These are phyloP conservation scores for Cyclargus thomasi DNA, from an alignment of 1,140 invertebrate species.

Conservation along the genomic window DNA sequence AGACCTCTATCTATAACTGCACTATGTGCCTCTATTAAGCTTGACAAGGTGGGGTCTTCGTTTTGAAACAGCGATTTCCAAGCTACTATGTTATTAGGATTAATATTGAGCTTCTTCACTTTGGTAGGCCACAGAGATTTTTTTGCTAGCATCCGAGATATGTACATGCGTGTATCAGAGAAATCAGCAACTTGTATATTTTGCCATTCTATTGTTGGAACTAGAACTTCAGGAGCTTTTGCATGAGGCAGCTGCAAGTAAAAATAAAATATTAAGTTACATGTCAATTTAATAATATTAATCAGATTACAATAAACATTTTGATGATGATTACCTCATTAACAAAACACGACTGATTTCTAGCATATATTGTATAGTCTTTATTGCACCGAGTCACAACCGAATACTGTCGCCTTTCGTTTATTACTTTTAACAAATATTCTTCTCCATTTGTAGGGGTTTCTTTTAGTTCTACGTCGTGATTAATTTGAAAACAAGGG, in stretches of 20 bases:
- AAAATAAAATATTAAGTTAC: slow-evolving; percentile 3
- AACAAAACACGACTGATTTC: slow-evolving; percentile 52
- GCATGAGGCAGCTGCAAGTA: slow-evolving; percentile 39
- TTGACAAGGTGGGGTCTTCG: slow-evolving; percentile 48
- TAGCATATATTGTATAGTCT: slow-evolving; percentile 46
- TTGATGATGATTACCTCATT: slow-evolving; percentile 36
- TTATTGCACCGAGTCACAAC: slow-evolving; percentile 44
- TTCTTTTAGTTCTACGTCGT: slow-evolving; percentile 49
- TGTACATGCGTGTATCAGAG: slow-evolving; percentile 54
- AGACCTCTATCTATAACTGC: slow-evolving; percentile 43
- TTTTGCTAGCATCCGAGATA: slow-evolving; percentile 41
- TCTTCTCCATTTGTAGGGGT: slow-evolving; percentile 58
- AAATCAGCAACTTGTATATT: slow-evolving; percentile 66
- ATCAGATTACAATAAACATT: background rate
- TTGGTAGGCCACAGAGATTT: slow-evolving; percentile 38
- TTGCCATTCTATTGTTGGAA: slow-evolving; percentile 68
- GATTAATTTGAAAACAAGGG: slow-evolving; percentile 50
- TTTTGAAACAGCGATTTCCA: slow-evolving; percentile 53
- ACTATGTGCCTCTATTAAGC: slow-evolving; percentile 44
- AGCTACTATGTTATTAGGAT: slow-evolving; percentile 29
- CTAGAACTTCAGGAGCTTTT: slow-evolving; percentile 46
- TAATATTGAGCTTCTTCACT: slow-evolving; percentile 33
- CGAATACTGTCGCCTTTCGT: slow-evolving; percentile 49
- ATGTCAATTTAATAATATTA: too few species aligned
- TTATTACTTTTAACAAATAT: slow-evolving; percentile 56